Base-by-base conservation (phyloP, 2,888 invertebrate genomes). In the Thumatha senex region DNA sequence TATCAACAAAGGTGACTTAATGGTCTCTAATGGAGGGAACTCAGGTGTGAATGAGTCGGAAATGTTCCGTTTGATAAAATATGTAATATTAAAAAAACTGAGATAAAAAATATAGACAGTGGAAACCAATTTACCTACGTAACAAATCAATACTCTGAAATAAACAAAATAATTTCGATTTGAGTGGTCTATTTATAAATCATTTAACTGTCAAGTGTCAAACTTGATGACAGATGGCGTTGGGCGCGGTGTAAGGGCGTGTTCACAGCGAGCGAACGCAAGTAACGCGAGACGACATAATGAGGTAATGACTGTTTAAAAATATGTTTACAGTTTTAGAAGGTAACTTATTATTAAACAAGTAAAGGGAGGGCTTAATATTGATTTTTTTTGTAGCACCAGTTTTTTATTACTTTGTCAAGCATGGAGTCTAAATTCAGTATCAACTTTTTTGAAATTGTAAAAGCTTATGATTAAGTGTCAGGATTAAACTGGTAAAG, bases 171-270 rank as follows among this genome's bases (percentile, higher is more conserved):
- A 50, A 34, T 45, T 57, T 61, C 33, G 36, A 48, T 49, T 51
- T 36, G 42, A 54, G 53, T 63, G 72, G 78, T 84, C 81, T 86
- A 88, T 87, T 88, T 89, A 84, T 82, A 82, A 80, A 80, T 74
- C 80, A 76, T 76, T 78, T 79, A 79, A 80, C 82, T 84, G 86
- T 86, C 83, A 85, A 82, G 81, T 86, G 89, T 89, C 89, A 86
- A 80, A 80, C 76, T 73, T 75, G 87, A 89, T 89, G 89, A 89
- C 87, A 89, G 88, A 89, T 89, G 86, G 87, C 85, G 85, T 74
- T 76, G 72, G 74, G 52, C 74, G 74, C 72, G 46, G 40, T 45
- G 24, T 63, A 54, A 58, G 41, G 54, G 58, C 61, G 49, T 58
- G 55, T 50, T 38, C 51, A 59, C 53, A 49, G 40, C 36, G 35